Conservation (phyloP, 2,888 invertebrate species). For the Lapara coniferarum region DNA sequence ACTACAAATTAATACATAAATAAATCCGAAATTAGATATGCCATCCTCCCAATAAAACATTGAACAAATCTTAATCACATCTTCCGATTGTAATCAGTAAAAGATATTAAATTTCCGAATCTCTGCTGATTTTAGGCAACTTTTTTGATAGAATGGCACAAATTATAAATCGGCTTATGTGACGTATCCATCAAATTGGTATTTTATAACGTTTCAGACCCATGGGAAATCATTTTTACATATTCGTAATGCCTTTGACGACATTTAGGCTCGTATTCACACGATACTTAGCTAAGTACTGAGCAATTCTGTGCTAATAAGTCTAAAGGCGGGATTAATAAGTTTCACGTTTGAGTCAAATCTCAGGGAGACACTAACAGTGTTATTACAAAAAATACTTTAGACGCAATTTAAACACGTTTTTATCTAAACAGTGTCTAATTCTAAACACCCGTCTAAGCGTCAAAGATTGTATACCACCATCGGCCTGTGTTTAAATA, state of each 20-base stretch:
- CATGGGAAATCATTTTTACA: constrained; percentile 68
- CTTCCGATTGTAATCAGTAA: constrained; percentile 12
- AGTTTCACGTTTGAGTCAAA: too few species aligned
- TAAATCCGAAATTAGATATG: not conserved
- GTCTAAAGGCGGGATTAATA: too few species aligned
- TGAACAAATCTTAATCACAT: constrained; percentile 11
- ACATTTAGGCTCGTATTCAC: not conserved
- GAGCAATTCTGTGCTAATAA: too few species aligned
- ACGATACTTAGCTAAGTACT: too few species aligned
- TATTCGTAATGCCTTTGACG: constrained; percentile 27
- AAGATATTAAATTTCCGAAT: constrained; percentile 11
- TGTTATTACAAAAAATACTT: too few species aligned
- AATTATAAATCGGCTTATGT: constrained; percentile 42
- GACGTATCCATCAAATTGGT: constrained; percentile 48
- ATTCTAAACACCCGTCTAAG: too few species aligned
- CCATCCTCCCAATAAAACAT: not conserved
- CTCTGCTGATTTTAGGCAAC: not conserved
- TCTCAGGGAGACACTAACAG: too few species aligned
- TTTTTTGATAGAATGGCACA: constrained; percentile 28
- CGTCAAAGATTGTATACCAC: too few species aligned
- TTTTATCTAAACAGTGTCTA: too few species aligned
- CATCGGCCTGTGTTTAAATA: too few species aligned
- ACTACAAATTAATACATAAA: too few species aligned
- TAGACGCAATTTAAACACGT: too few species aligned
- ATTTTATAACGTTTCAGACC: constrained; percentile 55